Conservation (phyloP, 2,888 invertebrate genomes). For the Serripes groenlandicus region DNA sequence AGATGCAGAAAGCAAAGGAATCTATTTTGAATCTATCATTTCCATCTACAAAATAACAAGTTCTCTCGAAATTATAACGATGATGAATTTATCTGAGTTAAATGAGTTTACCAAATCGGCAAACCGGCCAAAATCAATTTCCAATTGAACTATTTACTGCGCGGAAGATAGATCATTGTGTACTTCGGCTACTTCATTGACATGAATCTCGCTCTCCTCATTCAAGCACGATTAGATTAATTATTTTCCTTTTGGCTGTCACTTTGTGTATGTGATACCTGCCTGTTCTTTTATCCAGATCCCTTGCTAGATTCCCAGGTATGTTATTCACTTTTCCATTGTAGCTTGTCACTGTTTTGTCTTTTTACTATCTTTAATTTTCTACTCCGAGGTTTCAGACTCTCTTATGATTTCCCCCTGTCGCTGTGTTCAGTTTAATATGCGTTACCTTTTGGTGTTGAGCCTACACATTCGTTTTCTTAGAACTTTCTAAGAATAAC, state of each 20-base stretch:
- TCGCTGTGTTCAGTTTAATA: constrained; percentile 26
- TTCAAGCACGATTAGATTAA: constrained; percentile 73
- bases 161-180: constrained; percentile 27
- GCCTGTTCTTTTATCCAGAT: constrained; percentile 77
- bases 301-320: constrained; percentile 80
- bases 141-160: constrained; percentile 47
- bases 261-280: constrained; percentile 74
- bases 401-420: constrained; percentile 7
- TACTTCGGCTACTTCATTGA: constrained; percentile 66
- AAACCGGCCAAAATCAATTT: neutral
- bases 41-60: no score
- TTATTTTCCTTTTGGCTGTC: constrained; percentile 74
- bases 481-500: neutral
- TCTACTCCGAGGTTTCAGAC: constrained; percentile 42
- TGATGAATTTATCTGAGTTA: no score
- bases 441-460: constrained; percentile 30
- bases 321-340: constrained; percentile 78
- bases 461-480: constrained; percentile 23
- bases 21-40: no score
- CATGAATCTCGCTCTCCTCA: constrained; percentile 71
- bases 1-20: no score
- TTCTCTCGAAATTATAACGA: no score
- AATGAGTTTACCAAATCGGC: no score
- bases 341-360: constrained; percentile 74
- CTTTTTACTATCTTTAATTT: constrained; percentile 68